Conservation (phyloP, 2,113 vertebrate species). For the Hymenochirus boettgeri region DNA sequence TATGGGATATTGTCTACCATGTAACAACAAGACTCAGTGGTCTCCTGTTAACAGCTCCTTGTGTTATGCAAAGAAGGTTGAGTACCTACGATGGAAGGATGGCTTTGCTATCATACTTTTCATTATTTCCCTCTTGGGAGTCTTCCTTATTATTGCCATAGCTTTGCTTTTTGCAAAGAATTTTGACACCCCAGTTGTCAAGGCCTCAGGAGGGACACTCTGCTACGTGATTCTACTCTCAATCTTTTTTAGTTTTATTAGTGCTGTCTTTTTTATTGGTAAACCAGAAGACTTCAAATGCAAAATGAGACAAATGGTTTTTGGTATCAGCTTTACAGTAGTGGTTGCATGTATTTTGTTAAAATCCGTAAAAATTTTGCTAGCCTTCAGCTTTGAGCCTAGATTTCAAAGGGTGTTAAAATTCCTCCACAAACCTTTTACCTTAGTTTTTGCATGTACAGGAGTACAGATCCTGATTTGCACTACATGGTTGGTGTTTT, state of each 20-base stretch:
- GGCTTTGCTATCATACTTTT: conserved; percentile 73
- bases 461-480: conserved; percentile 68
- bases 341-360: conserved; percentile 83
- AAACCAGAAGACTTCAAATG: conserved; percentile 66
- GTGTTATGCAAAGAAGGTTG: conserved; percentile 64
- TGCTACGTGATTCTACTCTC: conserved; percentile 78
- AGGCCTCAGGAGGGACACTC: conserved; percentile 67
- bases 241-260: conserved; percentile 72
- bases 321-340: conserved; percentile 78
- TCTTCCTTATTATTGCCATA: conserved; percentile 63
- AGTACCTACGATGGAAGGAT: conserved; percentile 72
- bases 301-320: conserved; percentile 73
- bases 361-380: conserved; percentile 81
- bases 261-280: conserved; percentile 73
- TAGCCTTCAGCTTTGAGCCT: conserved; percentile 81
- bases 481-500: conserved; percentile 69
- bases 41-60: conserved; percentile 62
- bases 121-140: conserved; percentile 61
- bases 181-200: conserved; percentile 72
- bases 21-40: conserved; percentile 70
- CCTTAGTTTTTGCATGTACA: conserved; percentile 61
- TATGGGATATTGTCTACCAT: conserved; percentile 73
- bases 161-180: conserved; percentile 73
- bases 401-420: conserved; percentile 64
- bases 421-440: conserved; percentile 63